These are phyloP conservation scores for Cetoscarus ocellatus DNA, from an alignment of 2,797 vertebrate genomes.

Conservation along the genomic window DNA sequence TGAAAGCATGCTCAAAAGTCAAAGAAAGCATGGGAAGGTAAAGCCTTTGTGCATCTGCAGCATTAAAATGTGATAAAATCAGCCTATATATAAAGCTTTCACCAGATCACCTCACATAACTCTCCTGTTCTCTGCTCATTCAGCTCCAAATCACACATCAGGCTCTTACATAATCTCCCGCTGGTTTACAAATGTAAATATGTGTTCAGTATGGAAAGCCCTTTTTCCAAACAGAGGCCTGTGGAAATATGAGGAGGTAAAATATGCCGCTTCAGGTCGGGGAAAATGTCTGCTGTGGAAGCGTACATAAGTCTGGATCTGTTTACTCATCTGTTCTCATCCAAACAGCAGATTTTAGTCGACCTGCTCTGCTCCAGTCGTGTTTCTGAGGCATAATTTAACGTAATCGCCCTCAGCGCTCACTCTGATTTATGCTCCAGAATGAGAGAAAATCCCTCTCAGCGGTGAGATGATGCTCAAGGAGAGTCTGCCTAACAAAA, in stretches of 20 bases:
- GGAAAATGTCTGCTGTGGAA: conserved; percentile 17
- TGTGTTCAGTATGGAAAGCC: conserved; percentile 5
- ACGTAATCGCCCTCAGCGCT: not conserved
- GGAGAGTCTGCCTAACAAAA: conserved; percentile 7
- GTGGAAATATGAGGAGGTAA: conserved; percentile 5
- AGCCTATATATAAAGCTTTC: not conserved
- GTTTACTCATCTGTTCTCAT: conserved; percentile 11
- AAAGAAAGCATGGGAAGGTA: too few species aligned
- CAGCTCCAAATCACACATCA: not conserved
- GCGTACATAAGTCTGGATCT: conserved; percentile 2
- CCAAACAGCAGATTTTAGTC: not conserved
- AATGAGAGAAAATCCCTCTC: conserved; percentile 13
- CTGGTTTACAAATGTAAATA: conserved; percentile 9
- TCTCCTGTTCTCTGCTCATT: not conserved
- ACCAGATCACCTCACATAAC: not conserved
- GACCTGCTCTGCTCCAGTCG: not conserved
- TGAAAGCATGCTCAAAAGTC: too few species aligned
- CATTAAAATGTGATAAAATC: not conserved
- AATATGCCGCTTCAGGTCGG: conserved; percentile 7
- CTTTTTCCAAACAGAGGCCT: not conserved
- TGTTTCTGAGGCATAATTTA: conserved; percentile 1
- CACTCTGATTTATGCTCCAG: not conserved
- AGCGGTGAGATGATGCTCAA: not conserved
- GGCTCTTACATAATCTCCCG: not conserved
- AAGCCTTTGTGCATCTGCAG: not conserved